Evolutionary conservation across 2,888 invertebrate species (phyloP).

Genomic region (Siphonodentalium dalli): DNA sequence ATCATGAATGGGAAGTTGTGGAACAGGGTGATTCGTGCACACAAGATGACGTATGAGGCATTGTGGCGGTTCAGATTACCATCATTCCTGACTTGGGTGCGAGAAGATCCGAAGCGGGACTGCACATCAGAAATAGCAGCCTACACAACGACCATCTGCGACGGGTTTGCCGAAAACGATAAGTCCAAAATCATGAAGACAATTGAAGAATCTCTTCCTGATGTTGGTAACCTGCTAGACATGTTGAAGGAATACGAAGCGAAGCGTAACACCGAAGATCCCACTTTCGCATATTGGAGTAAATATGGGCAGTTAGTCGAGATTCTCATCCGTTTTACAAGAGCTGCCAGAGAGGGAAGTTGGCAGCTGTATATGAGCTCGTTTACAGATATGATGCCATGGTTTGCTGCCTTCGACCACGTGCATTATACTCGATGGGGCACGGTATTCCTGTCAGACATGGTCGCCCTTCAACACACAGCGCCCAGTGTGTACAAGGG

Average conservation of each 20-base stretch:
- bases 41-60: conserved; percentile 9
- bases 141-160: too few relatives aligned
- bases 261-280: neutral
- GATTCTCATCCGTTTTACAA: conserved; percentile 15
- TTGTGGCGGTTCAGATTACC: conserved; percentile 8
- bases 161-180: too few relatives aligned
- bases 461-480: conserved; percentile 8
- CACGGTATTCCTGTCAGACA: conserved; percentile 26
- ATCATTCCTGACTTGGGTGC: neutral
- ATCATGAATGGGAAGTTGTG: conserved; percentile 13
- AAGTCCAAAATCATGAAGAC: neutral
- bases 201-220: neutral
- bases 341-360: conserved; percentile 22
- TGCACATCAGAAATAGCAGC: too few relatives aligned
- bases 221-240: neutral
- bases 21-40: conserved; percentile 12
- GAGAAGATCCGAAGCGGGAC: too few relatives aligned
- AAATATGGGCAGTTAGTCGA: neutral
- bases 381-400: conserved; percentile 25
- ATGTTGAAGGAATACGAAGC: conserved; percentile 3
- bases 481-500: conserved; percentile 20
- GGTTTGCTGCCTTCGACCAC: conserved; percentile 23
- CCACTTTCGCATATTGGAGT: conserved; percentile 10
- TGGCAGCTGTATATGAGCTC: conserved; percentile 23
- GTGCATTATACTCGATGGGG: conserved; percentile 28